Evolutionary conservation across 1,140 invertebrate species (phyloP), one percentile per base, ranked within the genome.

Genomic region (Bombus pyrosoma): DNA sequence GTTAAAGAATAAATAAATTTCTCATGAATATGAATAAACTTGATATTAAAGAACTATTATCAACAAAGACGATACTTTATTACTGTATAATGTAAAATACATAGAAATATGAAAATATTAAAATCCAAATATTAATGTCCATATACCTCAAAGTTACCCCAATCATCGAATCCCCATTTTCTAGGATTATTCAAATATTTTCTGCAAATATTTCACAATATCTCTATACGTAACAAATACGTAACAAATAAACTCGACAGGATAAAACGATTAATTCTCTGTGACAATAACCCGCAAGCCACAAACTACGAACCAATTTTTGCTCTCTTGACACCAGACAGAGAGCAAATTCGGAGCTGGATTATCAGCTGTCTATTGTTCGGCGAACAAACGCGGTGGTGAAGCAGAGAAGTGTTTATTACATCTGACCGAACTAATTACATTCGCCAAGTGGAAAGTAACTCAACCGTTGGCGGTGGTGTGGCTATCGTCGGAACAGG

Each of bases 371-470:
- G 62, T 57, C n/a, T 64, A 69, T 84, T 69, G 66, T 79, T 59
- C 39, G 34, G 1, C 25, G 47, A n/a, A 37, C 59, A 69, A 73
- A 78, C 37, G 39, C 34, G 1, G 37, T 8, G 43, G 22, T 37
- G 18, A 4, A 32, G 32, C 66, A 57, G n/a, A 78, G 66, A 59
- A 28, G 47, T 59, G 83, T 89, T 87, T 81, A 75, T 89, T 82
- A 87, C 68, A 83, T 83, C 79, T 87, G 82, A 90, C 81, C 80
- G 64, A 68, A 53, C 47, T 87, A 90, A 90, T 90, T 90, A 87
- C 74, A 86, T 77, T 74, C 73, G 68, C 53, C 74, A 85, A 68
- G 74, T 81, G 69, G 75, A 72, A 85, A 68, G 82, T 72, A 83
- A 87, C 86, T 90, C 59, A 64, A 76, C 66, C 80, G 69, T 43